These are phyloP conservation scores for Drosophila albomicans DNA, from an alignment of 1,140 invertebrate species.

Conservation along the genomic window DNA sequence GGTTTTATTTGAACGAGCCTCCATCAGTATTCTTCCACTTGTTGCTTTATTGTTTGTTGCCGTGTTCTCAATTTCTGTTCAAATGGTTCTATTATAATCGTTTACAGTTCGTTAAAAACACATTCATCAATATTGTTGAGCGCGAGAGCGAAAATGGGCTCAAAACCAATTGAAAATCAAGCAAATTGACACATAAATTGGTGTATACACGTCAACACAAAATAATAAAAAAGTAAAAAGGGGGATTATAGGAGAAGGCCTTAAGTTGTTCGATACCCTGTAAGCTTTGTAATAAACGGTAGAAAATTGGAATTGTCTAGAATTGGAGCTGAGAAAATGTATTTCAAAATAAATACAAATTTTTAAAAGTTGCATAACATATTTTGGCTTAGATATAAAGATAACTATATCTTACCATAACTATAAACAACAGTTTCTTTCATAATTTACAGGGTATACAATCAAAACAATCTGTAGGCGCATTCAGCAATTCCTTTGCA, in stretches of 20 bases:
- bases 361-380: neutral
- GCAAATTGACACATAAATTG: constrained; percentile 49
- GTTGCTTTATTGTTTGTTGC: constrained; percentile 44
- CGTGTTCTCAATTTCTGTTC: constrained; percentile 30
- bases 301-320: neutral
- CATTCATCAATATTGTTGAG: constrained; percentile 61
- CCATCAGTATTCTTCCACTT: constrained; percentile 10
- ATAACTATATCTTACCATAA: neutral
- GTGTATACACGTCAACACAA: constrained; percentile 32
- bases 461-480: constrained; percentile 22
- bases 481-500: constrained; percentile 62
- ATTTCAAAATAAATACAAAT: too few species aligned
- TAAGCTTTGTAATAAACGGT: neutral
- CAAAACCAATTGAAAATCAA: constrained; percentile 71
- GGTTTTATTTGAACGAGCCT: constrained; percentile 41
- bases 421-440: neutral
- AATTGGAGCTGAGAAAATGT: too few species aligned
- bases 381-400: neutral
- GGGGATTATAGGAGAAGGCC: constrained; percentile 15
- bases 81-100: constrained; percentile 55
- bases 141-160: constrained; percentile 18
- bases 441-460: constrained; percentile 8
- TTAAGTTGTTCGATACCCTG: neutral
- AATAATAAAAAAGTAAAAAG: constrained; percentile 27
- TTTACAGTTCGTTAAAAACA: constrained; percentile 73